A percentile compares a stretch with the other conserved stretches of the same genome.
These are phyloP conservation scores for Acanthornis magna DNA, from an alignment of 2,797 vertebrate species.

Conservation along the genomic window DNA sequence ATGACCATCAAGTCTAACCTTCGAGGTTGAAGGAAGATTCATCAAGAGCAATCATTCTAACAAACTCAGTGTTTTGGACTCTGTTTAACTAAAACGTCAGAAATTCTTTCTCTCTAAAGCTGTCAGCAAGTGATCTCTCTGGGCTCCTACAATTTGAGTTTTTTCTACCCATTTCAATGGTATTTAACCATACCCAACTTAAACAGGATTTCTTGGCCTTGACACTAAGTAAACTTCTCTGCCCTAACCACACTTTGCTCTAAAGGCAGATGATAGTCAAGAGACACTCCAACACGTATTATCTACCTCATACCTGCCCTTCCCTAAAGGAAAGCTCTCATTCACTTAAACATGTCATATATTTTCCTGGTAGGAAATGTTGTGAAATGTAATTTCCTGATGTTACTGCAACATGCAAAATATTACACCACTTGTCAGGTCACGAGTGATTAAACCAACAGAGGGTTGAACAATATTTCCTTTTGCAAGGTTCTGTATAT, in stretches of 20 bases:
- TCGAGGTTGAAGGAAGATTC: not conserved
- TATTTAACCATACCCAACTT: not conserved
- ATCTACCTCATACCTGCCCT: not conserved
- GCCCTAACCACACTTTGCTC: not conserved
- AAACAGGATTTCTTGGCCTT: not conserved
- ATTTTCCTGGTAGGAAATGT: not conserved
- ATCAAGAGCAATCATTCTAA: not conserved
- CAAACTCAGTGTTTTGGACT: not conserved
- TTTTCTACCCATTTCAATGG: not conserved
- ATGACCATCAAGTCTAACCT: not conserved
- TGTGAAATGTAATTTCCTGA: not conserved
- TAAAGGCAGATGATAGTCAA: not conserved
- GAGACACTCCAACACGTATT: not conserved
- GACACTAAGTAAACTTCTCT: not conserved
- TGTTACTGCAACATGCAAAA: not conserved
- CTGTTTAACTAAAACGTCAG: not conserved
- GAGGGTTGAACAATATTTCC: not conserved
- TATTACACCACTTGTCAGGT: not conserved
- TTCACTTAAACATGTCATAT: not conserved
- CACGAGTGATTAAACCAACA: not conserved
- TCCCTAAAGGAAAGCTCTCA: not conserved
- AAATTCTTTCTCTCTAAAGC: not conserved
- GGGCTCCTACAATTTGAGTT: not conserved
- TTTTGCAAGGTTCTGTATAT: not conserved
- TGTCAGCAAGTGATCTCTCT: not conserved